These are phyloP conservation scores for Epizoanthus rinbou DNA, from an alignment of 92 coral and sea anemone species.

Conservation along the genomic window DNA sequence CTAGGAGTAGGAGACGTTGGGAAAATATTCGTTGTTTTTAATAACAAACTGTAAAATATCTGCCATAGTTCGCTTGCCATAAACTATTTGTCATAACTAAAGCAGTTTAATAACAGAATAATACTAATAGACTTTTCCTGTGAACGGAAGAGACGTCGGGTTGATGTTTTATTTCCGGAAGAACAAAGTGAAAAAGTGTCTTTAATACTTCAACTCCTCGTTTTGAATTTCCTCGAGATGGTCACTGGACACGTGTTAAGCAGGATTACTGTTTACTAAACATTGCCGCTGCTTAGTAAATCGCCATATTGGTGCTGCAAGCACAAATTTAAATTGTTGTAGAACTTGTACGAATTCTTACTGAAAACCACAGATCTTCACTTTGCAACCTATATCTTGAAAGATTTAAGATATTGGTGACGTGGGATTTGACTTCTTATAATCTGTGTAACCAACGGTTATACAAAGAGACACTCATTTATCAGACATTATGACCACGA, in stretches of 20 bases:
- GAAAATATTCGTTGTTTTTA: background rate
- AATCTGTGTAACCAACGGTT: background rate
- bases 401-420: background rate
- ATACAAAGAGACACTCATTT: background rate
- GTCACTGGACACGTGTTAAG: background rate
- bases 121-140: conserved; percentile 3
- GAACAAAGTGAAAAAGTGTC: background rate
- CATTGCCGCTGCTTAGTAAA: background rate
- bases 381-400: background rate
- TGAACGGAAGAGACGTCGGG: conserved; percentile 23
- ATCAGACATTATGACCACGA: conserved; percentile 4
- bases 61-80: background rate
- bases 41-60: conserved; percentile 10
- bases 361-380: conserved; percentile 4
- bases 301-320: background rate
- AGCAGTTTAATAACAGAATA: background rate
- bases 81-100: conserved; percentile 20
- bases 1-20: background rate
- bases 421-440: conserved; percentile 3
- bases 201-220: background rate
- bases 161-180: conserved; percentile 7
- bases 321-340: background rate
- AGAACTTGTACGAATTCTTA: background rate
- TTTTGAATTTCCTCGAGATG: conserved; percentile 9
- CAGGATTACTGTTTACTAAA: conserved; percentile 14